phyloP scores from a whole-genome alignment of 2,888 invertebrate genomes.

The Anorthoa munda region DNA sequence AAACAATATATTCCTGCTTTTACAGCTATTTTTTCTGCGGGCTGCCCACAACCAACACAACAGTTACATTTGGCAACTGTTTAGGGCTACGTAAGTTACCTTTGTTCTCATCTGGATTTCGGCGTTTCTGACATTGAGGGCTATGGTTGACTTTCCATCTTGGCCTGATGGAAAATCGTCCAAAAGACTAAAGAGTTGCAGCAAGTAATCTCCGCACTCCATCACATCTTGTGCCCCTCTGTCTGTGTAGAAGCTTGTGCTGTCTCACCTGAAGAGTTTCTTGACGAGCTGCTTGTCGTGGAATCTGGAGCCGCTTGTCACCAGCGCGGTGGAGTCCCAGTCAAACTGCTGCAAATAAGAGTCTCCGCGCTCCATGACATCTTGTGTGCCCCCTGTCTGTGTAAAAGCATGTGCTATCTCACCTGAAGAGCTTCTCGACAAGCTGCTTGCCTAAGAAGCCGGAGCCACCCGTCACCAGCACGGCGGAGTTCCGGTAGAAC shows the following conservation, averaged over 20 bases:
- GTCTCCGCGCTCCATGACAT: background rate
- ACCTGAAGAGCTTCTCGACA: slow-evolving; percentile 71
- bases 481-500: slow-evolving; percentile 89
- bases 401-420: slow-evolving; percentile 18
- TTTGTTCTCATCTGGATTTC: too few relatives aligned
- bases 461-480: slow-evolving; percentile 95
- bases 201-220: background rate
- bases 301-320: slow-evolving; percentile 96
- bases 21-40: too few relatives aligned
- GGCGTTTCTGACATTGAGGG: too few relatives aligned
- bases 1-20: too few relatives aligned
- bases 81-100: too few relatives aligned
- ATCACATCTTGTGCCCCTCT: background rate
- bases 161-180: too few relatives aligned
- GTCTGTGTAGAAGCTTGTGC: background rate
- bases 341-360: slow-evolving; percentile 84
- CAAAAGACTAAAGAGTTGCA: too few relatives aligned
- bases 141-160: too few relatives aligned
- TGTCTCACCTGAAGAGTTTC: slow-evolving; percentile 69
- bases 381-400: background rate
- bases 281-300: slow-evolving; percentile 77
- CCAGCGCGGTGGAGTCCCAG: slow-evolving; percentile 90
- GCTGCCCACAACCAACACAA: too few relatives aligned
- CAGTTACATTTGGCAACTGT: too few relatives aligned
- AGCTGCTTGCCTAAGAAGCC: slow-evolving; percentile 92